These are phyloP conservation scores for Scaptomyza graminum DNA, from an alignment of 1,140 invertebrate genomes.

Conservation along the genomic window DNA sequence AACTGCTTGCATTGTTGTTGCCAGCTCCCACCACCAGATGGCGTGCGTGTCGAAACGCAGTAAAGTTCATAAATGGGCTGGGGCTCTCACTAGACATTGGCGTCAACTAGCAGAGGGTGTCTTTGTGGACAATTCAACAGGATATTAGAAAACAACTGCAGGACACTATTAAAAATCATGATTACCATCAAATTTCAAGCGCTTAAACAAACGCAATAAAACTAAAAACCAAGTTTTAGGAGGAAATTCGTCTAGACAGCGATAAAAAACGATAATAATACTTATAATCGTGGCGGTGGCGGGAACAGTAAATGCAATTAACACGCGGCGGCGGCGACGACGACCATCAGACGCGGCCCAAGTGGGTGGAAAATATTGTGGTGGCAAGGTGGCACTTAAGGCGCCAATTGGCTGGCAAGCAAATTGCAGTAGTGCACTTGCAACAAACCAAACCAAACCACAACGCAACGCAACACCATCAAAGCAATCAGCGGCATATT, in stretches of 20 bases:
- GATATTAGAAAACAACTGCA: constrained; percentile 56
- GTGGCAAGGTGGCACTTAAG: constrained; percentile 20
- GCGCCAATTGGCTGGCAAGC: constrained; percentile 6
- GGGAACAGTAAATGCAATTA: constrained; percentile 44
- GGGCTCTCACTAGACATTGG: not conserved
- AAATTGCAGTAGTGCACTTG: not conserved
- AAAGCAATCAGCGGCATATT: constrained; percentile 61
- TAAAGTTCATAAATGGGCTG: constrained; percentile 21
- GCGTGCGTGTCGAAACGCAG: constrained; percentile 56
- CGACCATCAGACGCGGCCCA: not conserved
- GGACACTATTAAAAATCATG: constrained; percentile 62
- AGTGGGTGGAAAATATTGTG: constrained; percentile 17
- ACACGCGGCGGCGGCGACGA: constrained; percentile 27
- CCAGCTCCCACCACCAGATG: constrained; percentile 42
- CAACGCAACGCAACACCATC: not conserved
- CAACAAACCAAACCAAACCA: not conserved
- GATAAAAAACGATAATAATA: constrained; percentile 3
- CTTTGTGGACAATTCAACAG: constrained; percentile 60
- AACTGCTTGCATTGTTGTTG: not conserved
- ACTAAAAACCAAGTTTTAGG: constrained; percentile 13
- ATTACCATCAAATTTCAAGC: constrained; percentile 40
- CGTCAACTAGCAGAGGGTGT: constrained; percentile 5
- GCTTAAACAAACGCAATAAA: not conserved
- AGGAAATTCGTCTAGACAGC: constrained; percentile 77
- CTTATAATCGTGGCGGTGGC: not conserved